Percentiles rank a stretch among this genome's conserved stretches.
Evolutionary conservation across 2,888 invertebrate genomes (phyloP).

Genomic region (Conus canariensis): DNA sequence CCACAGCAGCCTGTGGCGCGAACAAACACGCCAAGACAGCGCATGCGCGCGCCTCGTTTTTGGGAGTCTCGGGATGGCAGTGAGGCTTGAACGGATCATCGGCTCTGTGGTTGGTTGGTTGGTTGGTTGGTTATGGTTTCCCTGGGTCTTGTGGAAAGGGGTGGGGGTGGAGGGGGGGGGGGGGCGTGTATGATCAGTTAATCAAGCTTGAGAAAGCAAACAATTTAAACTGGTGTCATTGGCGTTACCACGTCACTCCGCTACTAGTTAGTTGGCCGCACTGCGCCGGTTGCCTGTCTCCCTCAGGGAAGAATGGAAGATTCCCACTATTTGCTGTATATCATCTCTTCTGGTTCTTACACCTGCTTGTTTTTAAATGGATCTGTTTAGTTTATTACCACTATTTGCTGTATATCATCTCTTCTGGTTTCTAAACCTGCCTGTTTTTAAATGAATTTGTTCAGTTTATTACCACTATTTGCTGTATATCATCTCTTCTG

Average conservation of each 20-base stretch:
- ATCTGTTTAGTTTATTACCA: no score
- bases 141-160: not conserved
- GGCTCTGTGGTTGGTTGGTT: not conserved
- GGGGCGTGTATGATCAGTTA: not conserved
- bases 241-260: not conserved
- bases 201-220: not conserved
- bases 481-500: no score
- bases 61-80: not conserved
- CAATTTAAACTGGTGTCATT: not conserved
- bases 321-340: no score
- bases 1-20: conserved; percentile 39
- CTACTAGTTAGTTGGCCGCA: no score
- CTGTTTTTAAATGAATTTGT: no score
- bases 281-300: no score
- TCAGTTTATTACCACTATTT: no score
- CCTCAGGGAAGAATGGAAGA: no score
- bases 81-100: not conserved
- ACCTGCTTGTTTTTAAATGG: no score
- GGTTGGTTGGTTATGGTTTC: not conserved
- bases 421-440: no score
- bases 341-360: no score
- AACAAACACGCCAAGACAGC: conserved; percentile 37
- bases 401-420: no score
- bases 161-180: not conserved
- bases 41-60: conserved; percentile 31